Base-by-base conservation (phyloP, 2,797 vertebrate genomes). In the Chaetodon trifasciatus region DNA sequence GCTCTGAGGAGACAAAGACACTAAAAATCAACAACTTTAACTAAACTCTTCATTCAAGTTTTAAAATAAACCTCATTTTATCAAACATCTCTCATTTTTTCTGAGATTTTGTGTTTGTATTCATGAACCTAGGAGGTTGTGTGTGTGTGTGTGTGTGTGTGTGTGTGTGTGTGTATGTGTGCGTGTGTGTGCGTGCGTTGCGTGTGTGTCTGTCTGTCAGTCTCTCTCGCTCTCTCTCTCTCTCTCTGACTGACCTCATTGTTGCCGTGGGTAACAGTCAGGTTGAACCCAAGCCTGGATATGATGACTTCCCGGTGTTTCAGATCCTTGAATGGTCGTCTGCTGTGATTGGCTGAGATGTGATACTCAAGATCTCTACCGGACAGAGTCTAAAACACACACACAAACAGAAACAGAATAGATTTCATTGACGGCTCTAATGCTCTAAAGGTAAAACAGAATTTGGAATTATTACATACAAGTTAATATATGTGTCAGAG, bases 321-420 rank as follows among this genome's bases (percentile, higher is more conserved):
- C 82, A 96, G 89, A 8, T 97, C 96, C 78, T 91, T 83, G 61
- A 96, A 98, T 56, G 95, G 89, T 61, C 96, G 93, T 16, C 94
- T 79, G 9, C 95, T 78, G 1, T 97, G 94, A 88, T 95, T 94
- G 85, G 91, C 88, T 1, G 97, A 96, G 56, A 97, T 93, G 0
- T 99, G 98, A 82, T 98, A 97, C 90, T 98, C 97, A 70, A 99
- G 85, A 78, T 99, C 98, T 70, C 97, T 93, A 66, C 93, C 95
- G 24, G 97, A 96, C 76, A 99, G 93, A 0, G 96, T 97, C 98
- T 94, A 17, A 19, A 76, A 71, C 42, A 52, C 39, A 60, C 23
- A 61, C 32, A 57, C 37, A 40, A 16, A 42, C 46, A 21, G 9
- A 74, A 44, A 76, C 56, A 46, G 13, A 52, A 15, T 35, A 8